Percentiles rank a stretch among this genome's conserved stretches.
These are phyloP conservation scores for Puffinus mauretanicus DNA, from an alignment of 2,113 vertebrate species.

Conservation along the genomic window DNA sequence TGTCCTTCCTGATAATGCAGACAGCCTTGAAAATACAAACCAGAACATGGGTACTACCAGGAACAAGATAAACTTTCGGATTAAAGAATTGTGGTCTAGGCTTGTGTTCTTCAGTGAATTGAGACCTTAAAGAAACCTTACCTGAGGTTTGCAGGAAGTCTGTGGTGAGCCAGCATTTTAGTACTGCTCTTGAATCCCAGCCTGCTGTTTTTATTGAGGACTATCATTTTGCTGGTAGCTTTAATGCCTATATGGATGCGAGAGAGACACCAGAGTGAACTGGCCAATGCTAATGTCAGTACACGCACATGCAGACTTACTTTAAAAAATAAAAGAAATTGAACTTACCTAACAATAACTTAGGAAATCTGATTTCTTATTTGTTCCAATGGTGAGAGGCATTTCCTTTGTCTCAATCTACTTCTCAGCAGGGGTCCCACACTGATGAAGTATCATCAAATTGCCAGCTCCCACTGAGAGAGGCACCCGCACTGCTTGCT, in stretches of 20 bases:
- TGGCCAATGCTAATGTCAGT: background rate
- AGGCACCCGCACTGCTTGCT: constrained; percentile 12
- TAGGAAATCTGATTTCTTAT: constrained; percentile 58
- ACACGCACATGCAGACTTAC: background rate
- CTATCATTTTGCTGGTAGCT: background rate
- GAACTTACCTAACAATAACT: constrained; percentile 4
- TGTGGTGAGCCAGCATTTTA: background rate
- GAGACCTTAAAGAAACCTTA: background rate
- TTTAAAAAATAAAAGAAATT: constrained; percentile 2
- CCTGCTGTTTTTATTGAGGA: background rate
- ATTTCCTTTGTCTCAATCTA: constrained; percentile 75
- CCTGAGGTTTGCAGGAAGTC: background rate
- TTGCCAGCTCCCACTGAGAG: constrained; percentile 75
- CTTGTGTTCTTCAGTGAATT: background rate
- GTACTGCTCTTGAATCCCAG: background rate
- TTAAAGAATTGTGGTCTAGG: background rate
- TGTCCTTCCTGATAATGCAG: background rate
- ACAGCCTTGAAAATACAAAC: background rate
- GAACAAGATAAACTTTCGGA: background rate
- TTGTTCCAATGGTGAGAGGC: constrained; percentile 63
- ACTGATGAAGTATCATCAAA: constrained; percentile 77
- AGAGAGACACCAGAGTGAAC: background rate
- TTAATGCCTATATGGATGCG: background rate
- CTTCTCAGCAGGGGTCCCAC: constrained; percentile 69
- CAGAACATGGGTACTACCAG: background rate